Base-by-base conservation (phyloP, 2,113 vertebrate genomes). In the Pavo muticus region DNA sequence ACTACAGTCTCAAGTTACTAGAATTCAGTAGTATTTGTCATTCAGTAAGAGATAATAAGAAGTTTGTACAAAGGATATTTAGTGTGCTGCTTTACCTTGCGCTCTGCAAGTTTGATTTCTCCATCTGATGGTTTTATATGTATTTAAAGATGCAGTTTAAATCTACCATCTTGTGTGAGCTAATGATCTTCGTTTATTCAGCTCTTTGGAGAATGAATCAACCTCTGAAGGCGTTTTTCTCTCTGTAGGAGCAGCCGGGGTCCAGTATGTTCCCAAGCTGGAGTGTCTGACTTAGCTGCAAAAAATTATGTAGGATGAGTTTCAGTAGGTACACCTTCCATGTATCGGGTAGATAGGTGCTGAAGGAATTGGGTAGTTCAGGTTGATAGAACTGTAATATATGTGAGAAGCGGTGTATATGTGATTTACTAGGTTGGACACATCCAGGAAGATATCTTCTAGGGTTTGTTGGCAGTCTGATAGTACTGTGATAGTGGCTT, bases 151-250 rank as follows among this genome's bases (percentile, higher is more conserved):
- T 91, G 68, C 16, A 70, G 14, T 91, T 91, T 72, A 30, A 56
- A 57, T 65, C 23, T 57, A 9, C 30, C 3, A 29, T 52, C 32
- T 68, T 45, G 16, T 44, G 11, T 72, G 57, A 82, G 27, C 74
- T 87, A 39, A 27, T 75, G 30, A 61, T 32, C 32, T 75, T 32
- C 19, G 30, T 9, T 47, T 84, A 14, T 20, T 86, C 17, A 40
- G 9, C 30, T 14, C 8, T 60, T 27, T 64, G 56, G 56, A 84
- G 60, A 18, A 30, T 19, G 11, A 79, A 32, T 63, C 0, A 0
- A 63, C 65, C 11, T 71, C 45, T 84, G 56, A 16, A 59, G 29
- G 37, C 32, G 21, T 68, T 29, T 68, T 70, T 48, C 13, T 64
- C 12, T 87, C 23, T 78, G 27, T 30, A 57, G 57, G 82, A 24